phyloP scores from a whole-genome alignment of 2,113 vertebrate species.

The Silurus meridionalis region DNA sequence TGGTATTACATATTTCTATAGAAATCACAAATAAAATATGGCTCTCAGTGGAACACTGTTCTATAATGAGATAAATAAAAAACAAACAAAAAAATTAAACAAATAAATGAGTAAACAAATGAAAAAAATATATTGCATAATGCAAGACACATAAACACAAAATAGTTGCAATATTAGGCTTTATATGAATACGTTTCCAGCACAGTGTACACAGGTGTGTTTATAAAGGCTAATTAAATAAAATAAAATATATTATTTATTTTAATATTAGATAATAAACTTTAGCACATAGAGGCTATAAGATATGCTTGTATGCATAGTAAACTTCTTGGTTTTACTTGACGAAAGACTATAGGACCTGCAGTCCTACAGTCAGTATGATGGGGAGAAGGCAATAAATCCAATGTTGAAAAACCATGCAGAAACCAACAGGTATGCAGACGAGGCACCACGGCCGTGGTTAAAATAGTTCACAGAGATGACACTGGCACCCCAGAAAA shows the following conservation, averaged over 20 bases:
- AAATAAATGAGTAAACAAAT: no score
- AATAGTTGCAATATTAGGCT: background rate
- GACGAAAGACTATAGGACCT: slow-evolving; percentile 62
- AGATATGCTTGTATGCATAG: background rate
- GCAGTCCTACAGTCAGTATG: slow-evolving; percentile 71
- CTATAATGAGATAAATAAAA: no score
- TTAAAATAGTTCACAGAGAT: slow-evolving; percentile 78
- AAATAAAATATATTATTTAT: background rate
- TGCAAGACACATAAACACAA: background rate
- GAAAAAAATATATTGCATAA: background rate
- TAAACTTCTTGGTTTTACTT: background rate
- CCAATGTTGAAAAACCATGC: slow-evolving; percentile 71
- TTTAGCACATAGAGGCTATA: background rate
- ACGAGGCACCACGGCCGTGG: slow-evolving; percentile 65
- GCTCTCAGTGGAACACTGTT: no score
- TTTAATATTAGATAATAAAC: background rate
- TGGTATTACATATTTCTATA: no score
- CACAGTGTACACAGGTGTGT: background rate
- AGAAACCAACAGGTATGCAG: slow-evolving; percentile 66
- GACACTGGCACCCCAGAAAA: slow-evolving; percentile 75
- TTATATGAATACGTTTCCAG: background rate
- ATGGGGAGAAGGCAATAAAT: slow-evolving; percentile 65
- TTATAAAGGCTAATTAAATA: background rate
- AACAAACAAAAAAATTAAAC: no score
- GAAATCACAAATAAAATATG: no score